Evolutionary conservation across 2,888 invertebrate species (phyloP).

Genomic region (Drosophila lutescens): DNA sequence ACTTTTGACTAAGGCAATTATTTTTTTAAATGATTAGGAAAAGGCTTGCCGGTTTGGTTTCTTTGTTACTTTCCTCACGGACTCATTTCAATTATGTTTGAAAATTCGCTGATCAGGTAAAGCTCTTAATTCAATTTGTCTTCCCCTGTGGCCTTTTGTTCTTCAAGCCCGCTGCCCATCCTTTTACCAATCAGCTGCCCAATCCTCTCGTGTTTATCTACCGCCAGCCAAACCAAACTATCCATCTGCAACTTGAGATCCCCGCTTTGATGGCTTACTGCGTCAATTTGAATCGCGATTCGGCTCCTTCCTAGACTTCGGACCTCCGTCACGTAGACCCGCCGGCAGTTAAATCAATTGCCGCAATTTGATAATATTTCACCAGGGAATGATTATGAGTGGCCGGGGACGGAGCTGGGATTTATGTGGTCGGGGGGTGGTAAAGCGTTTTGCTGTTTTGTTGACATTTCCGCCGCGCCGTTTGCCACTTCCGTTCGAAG

Average conservation of each 20-base stretch:
- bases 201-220: slow-evolving; percentile 7
- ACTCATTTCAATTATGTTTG: slow-evolving; percentile 11
- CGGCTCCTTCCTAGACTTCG: slow-evolving; percentile 15
- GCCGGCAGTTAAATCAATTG: slow-evolving; percentile 78
- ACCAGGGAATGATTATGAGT: slow-evolving; percentile 78
- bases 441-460: slow-evolving; percentile 62
- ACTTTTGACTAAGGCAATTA: too few species aligned
- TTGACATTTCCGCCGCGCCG: slow-evolving; percentile 71
- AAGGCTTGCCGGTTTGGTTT: not conserved
- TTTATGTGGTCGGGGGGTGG: slow-evolving; percentile 22
- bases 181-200: not conserved
- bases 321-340: slow-evolving; percentile 47
- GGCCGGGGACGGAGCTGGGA: slow-evolving; percentile 31
- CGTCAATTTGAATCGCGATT: slow-evolving; percentile 41
- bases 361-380: slow-evolving; percentile 82
- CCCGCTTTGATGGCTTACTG: slow-evolving; percentile 38
- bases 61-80: not conserved
- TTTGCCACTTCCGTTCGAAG: slow-evolving; percentile 62
- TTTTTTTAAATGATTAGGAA: too few species aligned
- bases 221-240: slow-evolving; percentile 27
- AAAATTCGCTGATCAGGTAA: slow-evolving; percentile 3
- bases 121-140: slow-evolving; percentile 22
- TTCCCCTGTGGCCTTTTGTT: not conserved
- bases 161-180: not conserved
- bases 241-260: slow-evolving; percentile 45